Conservation (phyloP, 2,797 vertebrate genomes). For the Esox lucius region DNA sequence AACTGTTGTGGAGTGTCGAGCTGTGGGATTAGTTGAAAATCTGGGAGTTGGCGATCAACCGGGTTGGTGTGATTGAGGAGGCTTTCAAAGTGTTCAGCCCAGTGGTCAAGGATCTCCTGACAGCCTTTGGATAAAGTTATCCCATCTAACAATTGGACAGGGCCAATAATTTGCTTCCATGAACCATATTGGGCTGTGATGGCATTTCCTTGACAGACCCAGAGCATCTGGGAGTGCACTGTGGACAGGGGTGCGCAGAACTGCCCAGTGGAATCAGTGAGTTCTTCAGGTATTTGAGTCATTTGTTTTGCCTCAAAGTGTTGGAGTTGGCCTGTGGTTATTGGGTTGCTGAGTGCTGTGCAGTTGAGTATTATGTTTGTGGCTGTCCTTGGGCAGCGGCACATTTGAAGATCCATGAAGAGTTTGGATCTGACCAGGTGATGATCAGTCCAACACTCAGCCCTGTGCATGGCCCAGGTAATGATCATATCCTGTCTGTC, state of each 20-base stretch:
- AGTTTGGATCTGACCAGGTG: slow-evolving; percentile 21
- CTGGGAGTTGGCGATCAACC: background rate
- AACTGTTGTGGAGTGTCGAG: background rate
- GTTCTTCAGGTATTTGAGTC: too few relatives aligned
- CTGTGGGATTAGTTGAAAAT: background rate
- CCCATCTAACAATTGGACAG: background rate
- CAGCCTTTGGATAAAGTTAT: background rate
- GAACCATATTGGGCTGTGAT: too few relatives aligned
- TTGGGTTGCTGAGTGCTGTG: too few relatives aligned
- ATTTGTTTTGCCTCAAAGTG: too few relatives aligned
- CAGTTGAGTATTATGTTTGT: too few relatives aligned
- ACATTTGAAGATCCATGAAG: slow-evolving; percentile 11
- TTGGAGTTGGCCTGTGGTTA: too few relatives aligned
- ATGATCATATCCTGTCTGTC: too few relatives aligned
- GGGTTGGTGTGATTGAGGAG: background rate
- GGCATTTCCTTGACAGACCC: background rate
- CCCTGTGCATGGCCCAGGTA: too few relatives aligned
- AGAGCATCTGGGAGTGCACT: too few relatives aligned
- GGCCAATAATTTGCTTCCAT: too few relatives aligned
- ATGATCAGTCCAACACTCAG: slow-evolving; percentile 20
- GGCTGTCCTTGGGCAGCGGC: slow-evolving; percentile 9
- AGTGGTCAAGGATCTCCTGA: background rate
- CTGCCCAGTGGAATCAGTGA: background rate
- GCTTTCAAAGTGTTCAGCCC: background rate
- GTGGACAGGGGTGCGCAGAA: background rate